Conservation (phyloP, 1,140 invertebrate species). For the Macrobrachium nipponense region DNA sequence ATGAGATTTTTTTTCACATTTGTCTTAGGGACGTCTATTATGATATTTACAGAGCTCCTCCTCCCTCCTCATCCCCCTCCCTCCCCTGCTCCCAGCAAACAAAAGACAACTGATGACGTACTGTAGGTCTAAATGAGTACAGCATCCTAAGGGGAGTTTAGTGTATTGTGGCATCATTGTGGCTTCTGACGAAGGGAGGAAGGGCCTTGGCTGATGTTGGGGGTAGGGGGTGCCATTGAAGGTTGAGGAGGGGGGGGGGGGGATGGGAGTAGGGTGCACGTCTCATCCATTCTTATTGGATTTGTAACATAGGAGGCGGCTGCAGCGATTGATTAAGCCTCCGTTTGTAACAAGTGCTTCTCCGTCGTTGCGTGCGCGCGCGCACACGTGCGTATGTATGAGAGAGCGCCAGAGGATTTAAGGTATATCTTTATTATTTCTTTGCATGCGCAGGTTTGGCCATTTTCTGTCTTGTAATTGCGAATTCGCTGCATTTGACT, state of each 20-base stretch:
- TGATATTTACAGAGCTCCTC: no score
- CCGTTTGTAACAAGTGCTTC: constrained; percentile 17
- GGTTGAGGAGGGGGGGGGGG: not conserved
- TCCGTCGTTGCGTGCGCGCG: not conserved
- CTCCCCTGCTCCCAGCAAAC: no score
- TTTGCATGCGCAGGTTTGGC: no score
- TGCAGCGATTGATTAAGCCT: constrained; percentile 29
- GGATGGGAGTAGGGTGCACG: not conserved
- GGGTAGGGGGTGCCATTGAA: not conserved
- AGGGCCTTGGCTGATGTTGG: not conserved
- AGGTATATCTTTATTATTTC: no score
- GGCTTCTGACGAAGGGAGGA: constrained; percentile 1
- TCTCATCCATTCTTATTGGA: constrained; percentile 35
- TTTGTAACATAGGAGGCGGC: constrained; percentile 37
- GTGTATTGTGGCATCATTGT: not conserved
- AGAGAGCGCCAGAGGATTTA: no score
- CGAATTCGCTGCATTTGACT: no score
- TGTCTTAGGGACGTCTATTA: no score
- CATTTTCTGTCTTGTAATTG: no score
- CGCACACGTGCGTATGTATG: no score
- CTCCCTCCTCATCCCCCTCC: no score
- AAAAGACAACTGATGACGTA: no score
- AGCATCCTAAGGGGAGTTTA: not conserved
- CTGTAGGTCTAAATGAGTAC: not conserved
- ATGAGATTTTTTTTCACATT: no score